Base-by-base conservation (phyloP, 1,140 invertebrate species). In the Amphibalanus amphitrite region DNA sequence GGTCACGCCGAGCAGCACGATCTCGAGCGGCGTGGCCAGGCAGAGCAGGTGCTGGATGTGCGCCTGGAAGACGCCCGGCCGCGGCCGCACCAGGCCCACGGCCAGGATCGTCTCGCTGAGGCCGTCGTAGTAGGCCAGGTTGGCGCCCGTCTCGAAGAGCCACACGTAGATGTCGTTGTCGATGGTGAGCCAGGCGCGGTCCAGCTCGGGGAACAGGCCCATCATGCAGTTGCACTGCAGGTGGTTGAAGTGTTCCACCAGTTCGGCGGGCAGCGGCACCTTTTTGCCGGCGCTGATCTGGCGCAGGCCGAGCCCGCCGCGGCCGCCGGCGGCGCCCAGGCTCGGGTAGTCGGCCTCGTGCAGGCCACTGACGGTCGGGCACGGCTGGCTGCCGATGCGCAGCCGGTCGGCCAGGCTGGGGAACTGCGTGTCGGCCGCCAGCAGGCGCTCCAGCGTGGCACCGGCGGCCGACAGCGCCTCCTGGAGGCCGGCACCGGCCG, bases 131-230 rank as follows among this genome's bases (percentile, higher is more conserved):
- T 93, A 95, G 10, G 93, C 91, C 23, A 95, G 86, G 84, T 96
- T 93, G 74, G 87, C 85, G 33, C 90, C 90, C 79, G 71, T 79
- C 81, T 94, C 91, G 83, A 92, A 97, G 67, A 90, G 89, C 94
- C 94, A 97, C 1, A 98, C 85, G 83, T 97, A 99, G 75, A 99
- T 92, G 82, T 97, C 93, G 78, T 91, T 97, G 78, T 99, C 97
- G 77, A 99, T 93, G 29, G 94, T 93, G 28, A 99, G 80, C 95
- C 95, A 99, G 0, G 95, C 95, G 78, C 96, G 85, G 30, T 88
- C 89, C 75, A 99, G 96, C 79, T 96, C 93, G 72, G 81, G 79
- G 75, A 82, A 82, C 33, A 83, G 69, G 10, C 82, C 82, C 80
- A 82, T 83, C 77, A 81, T 78, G 73, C 80, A 83, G 72, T 82